phyloP scores from a whole-genome alignment of 2,888 invertebrate species.

The Synanthedon tipuliformis region DNA sequence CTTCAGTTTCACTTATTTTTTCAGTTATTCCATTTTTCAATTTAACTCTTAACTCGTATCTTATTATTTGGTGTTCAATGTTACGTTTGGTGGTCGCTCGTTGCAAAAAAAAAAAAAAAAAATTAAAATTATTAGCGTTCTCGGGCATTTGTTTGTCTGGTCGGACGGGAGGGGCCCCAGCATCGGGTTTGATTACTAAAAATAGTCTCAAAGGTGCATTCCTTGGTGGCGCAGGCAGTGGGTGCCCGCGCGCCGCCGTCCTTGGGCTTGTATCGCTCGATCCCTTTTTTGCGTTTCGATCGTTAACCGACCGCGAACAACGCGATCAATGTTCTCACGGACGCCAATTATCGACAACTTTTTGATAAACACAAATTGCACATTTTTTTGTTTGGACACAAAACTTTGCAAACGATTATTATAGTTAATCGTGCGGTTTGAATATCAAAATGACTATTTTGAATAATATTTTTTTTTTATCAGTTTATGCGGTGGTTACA shows the following conservation, averaged over 20 bases:
- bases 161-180: slow-evolving; percentile 26
- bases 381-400: slow-evolving; percentile 27
- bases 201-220: slow-evolving; percentile 56
- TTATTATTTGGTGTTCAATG: slow-evolving; percentile 4
- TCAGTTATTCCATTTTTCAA: too few relatives aligned
- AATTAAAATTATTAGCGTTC: slow-evolving; percentile 27
- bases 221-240: slow-evolving; percentile 17
- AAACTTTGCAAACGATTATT: slow-evolving; percentile 1
- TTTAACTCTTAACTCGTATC: too few relatives aligned
- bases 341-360: slow-evolving; percentile 38
- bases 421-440: slow-evolving; percentile 1
- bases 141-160: slow-evolving; percentile 35
- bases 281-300: slow-evolving; percentile 65
- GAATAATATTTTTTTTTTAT: too few relatives aligned
- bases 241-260: slow-evolving; percentile 33
- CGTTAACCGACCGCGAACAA: slow-evolving; percentile 62
- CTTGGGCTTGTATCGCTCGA: slow-evolving; percentile 48
- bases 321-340: slow-evolving; percentile 57
- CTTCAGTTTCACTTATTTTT: too few relatives aligned
- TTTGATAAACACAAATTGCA: slow-evolving; percentile 48
- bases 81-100: slow-evolving; percentile 9
- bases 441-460: too few relatives aligned
- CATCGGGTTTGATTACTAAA: slow-evolving; percentile 58
- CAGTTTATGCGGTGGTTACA: too few relatives aligned
- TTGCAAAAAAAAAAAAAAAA: slow-evolving; percentile 28